A percentile compares a stretch with the other conserved stretches of the same genome.
phyloP scores from a whole-genome alignment of 2,888 invertebrate genomes.

The Cephus nigrinus region DNA sequence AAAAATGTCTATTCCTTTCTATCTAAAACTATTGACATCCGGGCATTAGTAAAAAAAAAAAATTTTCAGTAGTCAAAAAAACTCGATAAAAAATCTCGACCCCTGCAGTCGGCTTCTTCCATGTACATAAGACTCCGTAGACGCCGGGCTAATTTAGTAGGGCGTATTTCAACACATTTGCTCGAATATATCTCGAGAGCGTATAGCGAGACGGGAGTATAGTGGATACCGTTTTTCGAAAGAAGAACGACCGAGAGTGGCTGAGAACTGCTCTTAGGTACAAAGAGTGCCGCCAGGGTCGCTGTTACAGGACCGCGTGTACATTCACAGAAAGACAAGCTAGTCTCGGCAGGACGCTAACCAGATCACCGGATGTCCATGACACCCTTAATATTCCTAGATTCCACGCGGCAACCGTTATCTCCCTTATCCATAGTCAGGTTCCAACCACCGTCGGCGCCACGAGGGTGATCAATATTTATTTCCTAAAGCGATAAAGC shows the following conservation, averaged over 20 bases:
- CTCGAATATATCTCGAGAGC: slow-evolving; percentile 33
- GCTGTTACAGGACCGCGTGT: slow-evolving; percentile 24
- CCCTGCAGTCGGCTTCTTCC: no score
- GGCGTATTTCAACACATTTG: slow-evolving; percentile 46
- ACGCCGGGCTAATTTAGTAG: slow-evolving; percentile 40
- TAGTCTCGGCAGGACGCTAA: slow-evolving; percentile 47
- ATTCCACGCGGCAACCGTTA: slow-evolving; percentile 43
- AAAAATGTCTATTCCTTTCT: no score
- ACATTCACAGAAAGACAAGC: slow-evolving; percentile 14
- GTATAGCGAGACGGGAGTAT: background rate
- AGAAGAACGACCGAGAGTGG: background rate
- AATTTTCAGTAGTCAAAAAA: no score
- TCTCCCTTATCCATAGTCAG: slow-evolving; percentile 10
- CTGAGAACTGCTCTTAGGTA: slow-evolving; percentile 23
- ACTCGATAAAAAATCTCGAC: no score
- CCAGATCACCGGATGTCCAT: slow-evolving; percentile 63
- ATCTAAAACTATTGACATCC: no score
- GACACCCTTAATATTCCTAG: slow-evolving; percentile 49
- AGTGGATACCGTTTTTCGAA: background rate
- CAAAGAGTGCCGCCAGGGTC: slow-evolving; percentile 38
- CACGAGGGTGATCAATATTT: background rate
- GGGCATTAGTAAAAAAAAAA: no score
- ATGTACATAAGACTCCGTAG: background rate
- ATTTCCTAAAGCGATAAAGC: background rate
- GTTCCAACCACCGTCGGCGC: background rate